phyloP scores from a whole-genome alignment of 2,113 vertebrate genomes.

The Phainopepla nitens region DNA sequence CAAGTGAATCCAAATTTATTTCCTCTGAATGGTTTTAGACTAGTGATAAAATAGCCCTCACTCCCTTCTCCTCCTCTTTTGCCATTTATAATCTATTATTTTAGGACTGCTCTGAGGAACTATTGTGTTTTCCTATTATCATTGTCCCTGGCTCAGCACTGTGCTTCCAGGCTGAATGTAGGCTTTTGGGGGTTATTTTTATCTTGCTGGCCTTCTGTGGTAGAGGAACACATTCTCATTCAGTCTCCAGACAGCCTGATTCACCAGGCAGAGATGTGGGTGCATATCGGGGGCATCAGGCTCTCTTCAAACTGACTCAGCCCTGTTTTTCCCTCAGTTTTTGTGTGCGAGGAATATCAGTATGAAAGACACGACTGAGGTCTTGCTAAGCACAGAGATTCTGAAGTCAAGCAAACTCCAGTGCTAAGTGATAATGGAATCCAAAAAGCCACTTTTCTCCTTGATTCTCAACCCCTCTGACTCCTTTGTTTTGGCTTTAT shows the following conservation, averaged over 20 bases:
- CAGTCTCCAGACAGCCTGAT: not conserved
- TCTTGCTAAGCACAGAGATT: not conserved
- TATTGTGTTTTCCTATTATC: slow-evolving; percentile 23
- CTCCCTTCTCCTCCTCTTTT: not conserved
- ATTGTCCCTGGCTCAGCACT: slow-evolving; percentile 46
- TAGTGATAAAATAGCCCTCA: not conserved
- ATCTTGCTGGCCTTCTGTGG: slow-evolving; percentile 34
- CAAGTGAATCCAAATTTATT: not conserved
- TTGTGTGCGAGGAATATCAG: not conserved
- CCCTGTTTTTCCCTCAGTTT: not conserved
- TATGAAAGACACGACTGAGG: not conserved
- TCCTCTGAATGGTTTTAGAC: not conserved
- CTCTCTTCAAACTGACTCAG: not conserved
- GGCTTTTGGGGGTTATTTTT: slow-evolving; percentile 44
- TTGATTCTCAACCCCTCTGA: not conserved
- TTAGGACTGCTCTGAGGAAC: not conserved
- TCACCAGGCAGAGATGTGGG: not conserved
- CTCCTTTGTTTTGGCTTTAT: not conserved
- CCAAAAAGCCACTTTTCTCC: not conserved
- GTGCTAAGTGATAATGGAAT: not conserved
- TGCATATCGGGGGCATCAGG: not conserved
- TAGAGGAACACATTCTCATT: not conserved
- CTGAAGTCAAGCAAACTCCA: not conserved
- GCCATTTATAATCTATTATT: slow-evolving; percentile 37
- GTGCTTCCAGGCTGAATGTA: slow-evolving; percentile 14